Conservation (phyloP, 2,888 invertebrate genomes). For the Acronicta aceris region DNA sequence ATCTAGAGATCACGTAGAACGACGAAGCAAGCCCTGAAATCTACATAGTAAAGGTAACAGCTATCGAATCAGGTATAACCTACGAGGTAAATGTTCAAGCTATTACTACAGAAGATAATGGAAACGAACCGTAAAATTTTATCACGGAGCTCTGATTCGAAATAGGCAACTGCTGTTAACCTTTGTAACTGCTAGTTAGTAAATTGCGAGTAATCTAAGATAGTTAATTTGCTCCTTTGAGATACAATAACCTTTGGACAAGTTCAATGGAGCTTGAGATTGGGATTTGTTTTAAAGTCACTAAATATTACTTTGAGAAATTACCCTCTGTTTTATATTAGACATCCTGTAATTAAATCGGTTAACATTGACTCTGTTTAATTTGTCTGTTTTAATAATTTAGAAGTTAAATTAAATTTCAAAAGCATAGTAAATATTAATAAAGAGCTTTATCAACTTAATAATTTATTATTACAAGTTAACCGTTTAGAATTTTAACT, state of each 20-base stretch:
- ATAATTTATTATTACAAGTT: background rate
- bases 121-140: slow-evolving; percentile 68
- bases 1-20: slow-evolving; percentile 68
- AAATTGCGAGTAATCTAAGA: slow-evolving; percentile 56
- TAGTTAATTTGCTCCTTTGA: slow-evolving; percentile 56
- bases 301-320: slow-evolving; percentile 32
- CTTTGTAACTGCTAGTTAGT: slow-evolving; percentile 58
- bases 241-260: slow-evolving; percentile 47
- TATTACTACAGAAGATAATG: slow-evolving; percentile 68
- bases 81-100: slow-evolving; percentile 64
- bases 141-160: slow-evolving; percentile 62
- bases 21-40: slow-evolving; percentile 59
- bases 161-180: slow-evolving; percentile 59
- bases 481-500: background rate
- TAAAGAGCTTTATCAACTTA: background rate
- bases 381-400: slow-evolving; percentile 11
- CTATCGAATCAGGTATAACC: slow-evolving; percentile 54
- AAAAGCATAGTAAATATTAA: slow-evolving; percentile 6
- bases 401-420: slow-evolving; percentile 2
- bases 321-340: slow-evolving; percentile 14
- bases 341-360: slow-evolving; percentile 36
- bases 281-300: slow-evolving; percentile 42
- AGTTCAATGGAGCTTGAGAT: slow-evolving; percentile 40
- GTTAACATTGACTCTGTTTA: slow-evolving; percentile 2
- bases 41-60: slow-evolving; percentile 54